phyloP scores from a whole-genome alignment of 2,797 vertebrate species.

The Chaetophractus vellerosus region DNA sequence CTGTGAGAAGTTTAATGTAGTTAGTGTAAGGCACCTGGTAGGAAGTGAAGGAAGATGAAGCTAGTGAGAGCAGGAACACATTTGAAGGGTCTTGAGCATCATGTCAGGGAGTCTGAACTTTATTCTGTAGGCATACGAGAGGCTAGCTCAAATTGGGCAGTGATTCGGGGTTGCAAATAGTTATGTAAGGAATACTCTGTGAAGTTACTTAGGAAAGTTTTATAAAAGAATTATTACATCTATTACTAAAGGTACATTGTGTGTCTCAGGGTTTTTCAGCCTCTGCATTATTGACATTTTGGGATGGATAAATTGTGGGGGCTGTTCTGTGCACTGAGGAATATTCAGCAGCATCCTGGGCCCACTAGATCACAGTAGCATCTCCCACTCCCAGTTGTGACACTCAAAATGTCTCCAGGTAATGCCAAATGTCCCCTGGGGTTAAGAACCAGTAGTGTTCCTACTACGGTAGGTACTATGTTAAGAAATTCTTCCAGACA shows the following conservation, averaged over 20 bases:
- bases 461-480: not conserved
- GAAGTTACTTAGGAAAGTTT: not conserved
- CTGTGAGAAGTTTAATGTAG: not conserved
- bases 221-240: not conserved
- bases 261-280: not conserved
- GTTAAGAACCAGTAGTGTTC: not conserved
- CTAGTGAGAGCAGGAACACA: not conserved
- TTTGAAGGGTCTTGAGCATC: not conserved
- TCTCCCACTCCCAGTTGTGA: not conserved
- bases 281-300: not conserved
- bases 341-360: not conserved
- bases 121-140: not conserved
- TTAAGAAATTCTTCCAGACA: constrained; percentile 24
- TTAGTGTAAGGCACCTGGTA: no score
- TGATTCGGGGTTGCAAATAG: not conserved
- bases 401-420: not conserved
- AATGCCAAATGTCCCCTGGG: not conserved
- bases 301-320: not conserved
- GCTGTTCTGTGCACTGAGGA: not conserved
- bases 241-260: not conserved
- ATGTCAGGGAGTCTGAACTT: not conserved
- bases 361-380: not conserved
- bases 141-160: not conserved
- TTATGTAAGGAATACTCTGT: not conserved
- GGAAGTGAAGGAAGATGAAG: not conserved